Percentiles rank a stretch among this genome's conserved stretches.
phyloP scores from a whole-genome alignment of 2,113 vertebrate species.

The Phalacrocorax pelagicus region DNA sequence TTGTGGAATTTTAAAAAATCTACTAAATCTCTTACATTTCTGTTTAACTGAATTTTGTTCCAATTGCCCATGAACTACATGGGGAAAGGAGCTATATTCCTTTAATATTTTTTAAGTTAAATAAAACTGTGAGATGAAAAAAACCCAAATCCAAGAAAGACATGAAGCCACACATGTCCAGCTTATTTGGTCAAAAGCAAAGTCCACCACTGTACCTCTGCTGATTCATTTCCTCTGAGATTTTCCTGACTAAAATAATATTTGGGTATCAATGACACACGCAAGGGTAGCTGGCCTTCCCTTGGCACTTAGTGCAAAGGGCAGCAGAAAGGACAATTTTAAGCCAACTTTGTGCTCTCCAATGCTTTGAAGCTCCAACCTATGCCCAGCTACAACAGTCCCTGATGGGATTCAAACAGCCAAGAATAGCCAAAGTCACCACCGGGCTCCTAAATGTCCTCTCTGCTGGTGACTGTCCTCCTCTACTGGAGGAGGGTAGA shows the following conservation, averaged over 20 bases:
- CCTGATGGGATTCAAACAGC: not conserved
- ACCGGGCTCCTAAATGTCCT: fast-evolving
- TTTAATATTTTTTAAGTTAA: not conserved
- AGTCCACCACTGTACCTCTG: not conserved
- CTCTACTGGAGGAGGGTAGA: not conserved
- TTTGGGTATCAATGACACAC: slow-evolving; percentile 23
- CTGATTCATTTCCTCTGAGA: not conserved
- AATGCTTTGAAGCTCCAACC: not conserved
- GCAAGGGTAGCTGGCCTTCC: not conserved
- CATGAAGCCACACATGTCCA: not conserved
- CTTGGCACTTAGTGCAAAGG: not conserved
- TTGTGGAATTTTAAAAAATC: fast-evolving
- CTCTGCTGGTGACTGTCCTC: not conserved
- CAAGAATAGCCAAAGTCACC: not conserved
- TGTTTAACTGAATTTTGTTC: not conserved
- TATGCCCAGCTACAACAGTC: not conserved
- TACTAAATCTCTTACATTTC: not conserved
- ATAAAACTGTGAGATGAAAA: not conserved
- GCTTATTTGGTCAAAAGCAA: not conserved
- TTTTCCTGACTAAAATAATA: slow-evolving; percentile 35
- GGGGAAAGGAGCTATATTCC: not conserved
- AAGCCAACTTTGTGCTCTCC: not conserved
- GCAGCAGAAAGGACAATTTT: slow-evolving; percentile 20
- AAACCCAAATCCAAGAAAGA: not conserved
- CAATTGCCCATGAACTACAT: not conserved